Percentiles rank a stretch among this genome's conserved stretches.
Conservation (phyloP, 2,797 vertebrate species). For the Knipowitschia caucasica region DNA sequence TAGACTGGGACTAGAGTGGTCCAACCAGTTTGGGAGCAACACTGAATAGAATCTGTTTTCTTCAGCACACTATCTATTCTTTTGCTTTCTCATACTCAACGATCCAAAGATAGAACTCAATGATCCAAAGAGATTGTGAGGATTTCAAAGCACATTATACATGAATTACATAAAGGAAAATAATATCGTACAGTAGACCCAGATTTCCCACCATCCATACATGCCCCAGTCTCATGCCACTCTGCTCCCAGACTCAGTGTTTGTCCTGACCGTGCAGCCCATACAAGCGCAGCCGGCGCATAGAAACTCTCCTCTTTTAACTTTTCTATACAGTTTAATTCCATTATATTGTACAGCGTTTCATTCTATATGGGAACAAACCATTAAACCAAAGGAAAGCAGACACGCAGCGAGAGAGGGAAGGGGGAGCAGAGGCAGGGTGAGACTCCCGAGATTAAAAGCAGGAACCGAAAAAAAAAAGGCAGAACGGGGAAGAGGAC, state of each 20-base stretch:
- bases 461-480: slow-evolving; percentile 45
- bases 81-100: too few species aligned
- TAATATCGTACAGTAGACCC: not conserved
- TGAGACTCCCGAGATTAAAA: slow-evolving; percentile 53
- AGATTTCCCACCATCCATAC: not conserved
- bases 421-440: not conserved
- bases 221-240: not conserved
- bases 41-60: too few species aligned
- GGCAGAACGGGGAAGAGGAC: slow-evolving; percentile 49
- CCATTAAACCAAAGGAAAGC: slow-evolving; percentile 13
- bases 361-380: slow-evolving; percentile 15
- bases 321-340: not conserved
- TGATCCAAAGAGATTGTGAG: too few species aligned
- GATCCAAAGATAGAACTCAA: too few species aligned
- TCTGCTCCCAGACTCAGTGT: slow-evolving; percentile 1
- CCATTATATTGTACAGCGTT: not conserved
- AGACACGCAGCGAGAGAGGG: slow-evolving; percentile 20
- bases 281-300: not conserved
- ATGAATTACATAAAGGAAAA: too few species aligned
- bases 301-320: not conserved
- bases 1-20: too few species aligned
- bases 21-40: too few species aligned
- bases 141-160: too few species aligned
- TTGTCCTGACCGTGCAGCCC: not conserved
- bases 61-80: too few species aligned